Evolutionary conservation across 2,797 vertebrate genomes (phyloP).

Genomic region (Streptopelia turtur): DNA sequence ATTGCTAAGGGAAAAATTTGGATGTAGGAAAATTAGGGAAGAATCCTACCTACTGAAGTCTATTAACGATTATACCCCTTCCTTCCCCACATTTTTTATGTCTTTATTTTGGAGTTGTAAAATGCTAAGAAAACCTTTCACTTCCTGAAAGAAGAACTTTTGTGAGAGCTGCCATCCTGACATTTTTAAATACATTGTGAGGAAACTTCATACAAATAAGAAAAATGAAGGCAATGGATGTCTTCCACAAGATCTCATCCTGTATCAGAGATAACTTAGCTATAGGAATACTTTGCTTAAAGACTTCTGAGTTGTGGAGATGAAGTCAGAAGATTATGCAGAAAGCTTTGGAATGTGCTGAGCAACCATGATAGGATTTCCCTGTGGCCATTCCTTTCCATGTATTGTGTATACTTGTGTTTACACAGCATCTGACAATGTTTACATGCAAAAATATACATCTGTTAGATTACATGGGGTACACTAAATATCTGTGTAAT

Average conservation of each 20-base stretch:
- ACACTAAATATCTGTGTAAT: not conserved
- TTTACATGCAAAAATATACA: not conserved
- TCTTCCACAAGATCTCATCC: not conserved
- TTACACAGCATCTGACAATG: not conserved
- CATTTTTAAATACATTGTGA: not conserved
- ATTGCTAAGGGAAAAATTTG: not conserved
- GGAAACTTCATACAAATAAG: not conserved
- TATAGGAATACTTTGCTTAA: not conserved
- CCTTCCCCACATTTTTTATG: no score
- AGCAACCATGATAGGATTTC: not conserved
- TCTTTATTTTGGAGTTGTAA: not conserved
- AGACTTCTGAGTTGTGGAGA: not conserved
- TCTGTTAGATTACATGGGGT: not conserved
- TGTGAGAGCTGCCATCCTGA: not conserved
- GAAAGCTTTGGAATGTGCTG: not conserved
- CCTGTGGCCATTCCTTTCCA: not conserved
- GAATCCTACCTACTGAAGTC: not conserved
- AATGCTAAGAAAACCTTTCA: not conserved
- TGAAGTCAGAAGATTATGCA: not conserved
- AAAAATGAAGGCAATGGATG: not conserved
- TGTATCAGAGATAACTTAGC: not conserved
- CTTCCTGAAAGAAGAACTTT: not conserved
- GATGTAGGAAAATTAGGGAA: not conserved
- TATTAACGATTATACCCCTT: not conserved
- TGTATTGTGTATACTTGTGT: not conserved